Percentiles rank a stretch among this genome's conserved stretches.
Conservation (phyloP, 2,888 invertebrate genomes). For the Diaperis boleti region DNA sequence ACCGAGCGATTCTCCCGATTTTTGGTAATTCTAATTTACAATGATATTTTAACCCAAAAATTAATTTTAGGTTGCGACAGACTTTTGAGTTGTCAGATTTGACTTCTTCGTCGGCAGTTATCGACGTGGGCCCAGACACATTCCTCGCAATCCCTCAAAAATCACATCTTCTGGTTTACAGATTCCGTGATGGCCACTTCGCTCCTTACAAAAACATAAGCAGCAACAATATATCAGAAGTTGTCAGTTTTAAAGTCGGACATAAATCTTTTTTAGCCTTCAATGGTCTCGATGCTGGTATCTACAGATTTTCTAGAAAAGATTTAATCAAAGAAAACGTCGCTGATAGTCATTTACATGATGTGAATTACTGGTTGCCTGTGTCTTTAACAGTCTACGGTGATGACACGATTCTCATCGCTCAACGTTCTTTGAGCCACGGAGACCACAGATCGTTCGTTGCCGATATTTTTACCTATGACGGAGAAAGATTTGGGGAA, state of each 20-base stretch:
- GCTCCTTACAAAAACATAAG: constrained; percentile 52
- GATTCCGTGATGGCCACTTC: constrained; percentile 53
- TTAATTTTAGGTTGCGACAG: constrained; percentile 54
- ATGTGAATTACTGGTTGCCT: constrained; percentile 60
- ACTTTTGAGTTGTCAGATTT: constrained; percentile 52
- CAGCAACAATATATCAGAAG: constrained; percentile 52
- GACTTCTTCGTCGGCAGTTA: constrained; percentile 55
- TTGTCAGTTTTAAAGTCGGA: constrained; percentile 61
- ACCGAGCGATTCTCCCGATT: constrained; percentile 50
- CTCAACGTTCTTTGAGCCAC: constrained; percentile 61
- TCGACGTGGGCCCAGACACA: constrained; percentile 48
- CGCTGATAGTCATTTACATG: constrained; percentile 55
- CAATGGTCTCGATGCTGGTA: constrained; percentile 59
- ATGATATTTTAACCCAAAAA: too few species aligned
- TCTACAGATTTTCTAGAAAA: constrained; percentile 57
- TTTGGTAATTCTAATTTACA: constrained; percentile 55
- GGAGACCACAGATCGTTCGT: constrained; percentile 54
- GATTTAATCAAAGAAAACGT: constrained; percentile 52
- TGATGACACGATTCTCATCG: constrained; percentile 65
- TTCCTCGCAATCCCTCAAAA: constrained; percentile 60
- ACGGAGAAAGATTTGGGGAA: constrained; percentile 59
- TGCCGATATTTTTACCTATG: constrained; percentile 60
- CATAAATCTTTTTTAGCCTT: constrained; percentile 62
- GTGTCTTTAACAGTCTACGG: constrained; percentile 64
- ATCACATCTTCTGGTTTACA: constrained; percentile 55